Percentiles rank a stretch among this genome's conserved stretches.
phyloP scores from a whole-genome alignment of 2,888 invertebrate genomes.

The Campopleginae sp. region DNA sequence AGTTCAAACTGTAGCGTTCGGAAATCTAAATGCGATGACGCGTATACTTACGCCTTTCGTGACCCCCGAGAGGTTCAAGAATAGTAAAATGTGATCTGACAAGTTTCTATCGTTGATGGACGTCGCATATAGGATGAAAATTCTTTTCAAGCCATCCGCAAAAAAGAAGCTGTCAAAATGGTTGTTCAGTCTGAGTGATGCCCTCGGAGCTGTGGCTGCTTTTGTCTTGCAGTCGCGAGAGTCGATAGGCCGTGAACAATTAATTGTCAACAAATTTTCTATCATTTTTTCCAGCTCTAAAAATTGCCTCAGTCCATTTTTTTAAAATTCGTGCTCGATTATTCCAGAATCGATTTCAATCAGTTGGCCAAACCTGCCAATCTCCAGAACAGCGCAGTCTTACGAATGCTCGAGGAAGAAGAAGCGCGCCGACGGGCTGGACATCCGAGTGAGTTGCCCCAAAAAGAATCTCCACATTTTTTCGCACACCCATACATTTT shows the following conservation, averaged over 20 bases:
- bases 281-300: not conserved
- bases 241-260: not conserved
- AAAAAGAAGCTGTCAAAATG: slow-evolving; percentile 53
- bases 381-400: slow-evolving; percentile 93
- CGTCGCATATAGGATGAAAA: slow-evolving; percentile 15
- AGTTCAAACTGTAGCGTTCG: slow-evolving; percentile 29
- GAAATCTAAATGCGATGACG: not conserved
- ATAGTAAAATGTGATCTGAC: slow-evolving; percentile 4
- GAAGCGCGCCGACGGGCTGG: slow-evolving; percentile 88
- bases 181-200: slow-evolving; percentile 57
- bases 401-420: slow-evolving; percentile 94
- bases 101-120: slow-evolving; percentile 9
- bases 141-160: slow-evolving; percentile 29
- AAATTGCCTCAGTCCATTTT: slow-evolving; percentile 2
- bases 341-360: slow-evolving; percentile 91
- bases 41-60: slow-evolving; percentile 17
- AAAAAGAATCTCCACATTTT: not conserved
- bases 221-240: not conserved
- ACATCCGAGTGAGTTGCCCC: slow-evolving; percentile 86
- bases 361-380: slow-evolving; percentile 91
- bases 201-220: slow-evolving; percentile 15
- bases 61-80: slow-evolving; percentile 38
- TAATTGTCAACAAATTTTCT: slow-evolving; percentile 61
- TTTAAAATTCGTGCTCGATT: slow-evolving; percentile 27
- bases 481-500: not conserved